Evolutionary conservation across 2,113 vertebrate genomes (phyloP), one percentile per base, ranked within the genome.

Genomic region (Trichechus manatus): DNA sequence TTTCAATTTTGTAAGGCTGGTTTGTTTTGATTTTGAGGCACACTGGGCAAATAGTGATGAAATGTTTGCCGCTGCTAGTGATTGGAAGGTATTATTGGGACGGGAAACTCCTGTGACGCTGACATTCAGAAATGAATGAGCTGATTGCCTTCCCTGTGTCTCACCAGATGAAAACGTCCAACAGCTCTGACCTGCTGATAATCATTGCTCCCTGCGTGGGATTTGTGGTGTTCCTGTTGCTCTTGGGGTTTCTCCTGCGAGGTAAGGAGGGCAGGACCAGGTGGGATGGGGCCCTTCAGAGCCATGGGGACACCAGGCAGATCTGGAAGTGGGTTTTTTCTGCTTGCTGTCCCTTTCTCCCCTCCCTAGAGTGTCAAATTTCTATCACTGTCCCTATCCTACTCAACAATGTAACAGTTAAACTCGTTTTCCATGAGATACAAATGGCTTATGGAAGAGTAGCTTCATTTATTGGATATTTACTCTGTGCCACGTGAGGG

Each of bases 251-350:
- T 92, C 9, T 95, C 14, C 47, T 96, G 36, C 80, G 80, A 97
- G 97, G 98, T 98, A 95, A 97, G 95, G 39, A 59, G 72, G 56
- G 1, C 20, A 6, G 84, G 39, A 11, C 23, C 7, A 7, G 50
- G 47, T 22, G 6, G 5, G 27, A 9, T 11, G 44, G 50, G 59
- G 25, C 29, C 31, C 29, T 25, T 53, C 9, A 56, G 56, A 64
- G 80, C 1, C 6, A 3, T 9, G 6, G 36, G 11, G 31, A 39
- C 78, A 56, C 31, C 39, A 7, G 27, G 47, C 25, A 29, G 27
- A 22, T 19, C 20, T 23, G 19, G 5, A 2, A 20, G 9, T 4
- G 42, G 31, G 2, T 70, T 1, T 1, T 31, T 29, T 81, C 72
- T 39, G 2, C 17, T 79, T 88, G n/a, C n/a, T 68, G 25, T 1